A percentile compares a stretch with the other conserved stretches of the same genome.
These are phyloP conservation scores for Yponomeuta evonymella DNA, from an alignment of 2,888 invertebrate species.

Conservation along the genomic window DNA sequence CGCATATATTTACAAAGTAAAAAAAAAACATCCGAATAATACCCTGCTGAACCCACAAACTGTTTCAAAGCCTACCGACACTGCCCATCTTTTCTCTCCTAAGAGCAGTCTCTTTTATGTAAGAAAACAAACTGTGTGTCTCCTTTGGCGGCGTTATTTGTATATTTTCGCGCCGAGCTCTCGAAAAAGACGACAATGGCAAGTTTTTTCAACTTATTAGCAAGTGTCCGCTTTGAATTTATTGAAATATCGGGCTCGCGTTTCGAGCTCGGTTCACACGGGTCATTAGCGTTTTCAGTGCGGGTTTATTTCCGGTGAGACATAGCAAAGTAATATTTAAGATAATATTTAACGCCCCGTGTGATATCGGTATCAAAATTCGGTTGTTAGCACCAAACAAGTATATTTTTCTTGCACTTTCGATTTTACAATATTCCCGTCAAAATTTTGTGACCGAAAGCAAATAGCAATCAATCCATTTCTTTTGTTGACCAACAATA, in stretches of 20 bases:
- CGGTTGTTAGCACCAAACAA: neutral
- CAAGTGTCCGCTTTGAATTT: constrained; percentile 27
- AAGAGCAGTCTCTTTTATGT: constrained; percentile 6
- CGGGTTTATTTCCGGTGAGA: too few species aligned
- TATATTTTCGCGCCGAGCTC: constrained; percentile 30
- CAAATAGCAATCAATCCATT: neutral
- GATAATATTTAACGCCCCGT: too few species aligned
- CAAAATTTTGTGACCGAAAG: too few species aligned
- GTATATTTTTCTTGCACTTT: neutral
- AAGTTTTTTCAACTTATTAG: constrained; percentile 34
- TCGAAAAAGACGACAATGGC: constrained; percentile 30
- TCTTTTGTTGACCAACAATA: neutral
- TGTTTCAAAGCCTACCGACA: neutral
- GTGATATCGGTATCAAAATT: too few species aligned
- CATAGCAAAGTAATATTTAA: too few species aligned
- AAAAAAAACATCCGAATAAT: neutral
- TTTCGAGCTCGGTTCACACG: constrained; percentile 19
- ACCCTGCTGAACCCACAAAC: neutral
- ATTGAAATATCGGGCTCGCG: constrained; percentile 29
- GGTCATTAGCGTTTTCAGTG: neutral
- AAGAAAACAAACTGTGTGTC: constrained; percentile 2
- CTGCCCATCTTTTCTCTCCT: neutral
- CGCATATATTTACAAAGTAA: too few species aligned
- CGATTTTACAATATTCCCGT: too few species aligned
- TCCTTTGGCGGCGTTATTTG: constrained; percentile 7